A percentile compares a stretch with the other conserved stretches of the same genome.
Conservation (phyloP, 2,888 invertebrate species). For the Cecidostiba fungosa region DNA sequence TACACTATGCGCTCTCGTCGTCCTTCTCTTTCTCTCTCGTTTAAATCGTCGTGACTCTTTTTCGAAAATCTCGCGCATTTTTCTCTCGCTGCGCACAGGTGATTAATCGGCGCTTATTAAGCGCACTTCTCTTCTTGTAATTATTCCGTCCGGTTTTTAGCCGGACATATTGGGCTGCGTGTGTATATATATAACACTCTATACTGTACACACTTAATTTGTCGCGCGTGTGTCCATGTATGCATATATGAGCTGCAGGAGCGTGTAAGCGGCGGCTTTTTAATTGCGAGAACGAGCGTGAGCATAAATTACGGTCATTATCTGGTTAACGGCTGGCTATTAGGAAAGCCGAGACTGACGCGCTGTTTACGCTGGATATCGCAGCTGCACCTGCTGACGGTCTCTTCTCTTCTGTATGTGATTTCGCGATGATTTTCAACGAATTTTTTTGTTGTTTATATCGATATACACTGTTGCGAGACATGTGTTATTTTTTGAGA, state of each 20-base stretch:
- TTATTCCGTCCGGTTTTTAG: constrained; percentile 52
- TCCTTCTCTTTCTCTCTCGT: not conserved
- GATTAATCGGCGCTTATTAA: constrained; percentile 55
- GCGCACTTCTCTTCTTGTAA: constrained; percentile 7
- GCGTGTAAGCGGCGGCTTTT: constrained; percentile 68
- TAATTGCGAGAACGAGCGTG: constrained; percentile 68
- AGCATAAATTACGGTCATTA: constrained; percentile 74
- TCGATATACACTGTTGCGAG: too few species aligned
- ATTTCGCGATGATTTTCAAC: not conserved
- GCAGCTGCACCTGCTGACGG: constrained; percentile 40
- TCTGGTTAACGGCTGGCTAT: constrained; percentile 71
- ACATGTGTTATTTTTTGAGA: not conserved
- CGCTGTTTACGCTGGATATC: constrained; percentile 67
- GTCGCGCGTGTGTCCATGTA: constrained; percentile 1
- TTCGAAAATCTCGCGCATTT: constrained; percentile 32
- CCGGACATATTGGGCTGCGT: constrained; percentile 1
- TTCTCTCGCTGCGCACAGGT: not conserved
- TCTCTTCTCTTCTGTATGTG: not conserved
- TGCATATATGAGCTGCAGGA: not conserved
- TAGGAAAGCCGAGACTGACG: constrained; percentile 70
- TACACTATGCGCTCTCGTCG: too few species aligned
- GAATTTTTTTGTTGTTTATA: not conserved
- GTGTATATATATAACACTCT: not conserved
- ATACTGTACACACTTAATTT: constrained; percentile 54
- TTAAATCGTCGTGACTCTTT: constrained; percentile 10